Base-by-base conservation (phyloP, 2,113 vertebrate genomes). In the Budorcas taxicolor region DNA sequence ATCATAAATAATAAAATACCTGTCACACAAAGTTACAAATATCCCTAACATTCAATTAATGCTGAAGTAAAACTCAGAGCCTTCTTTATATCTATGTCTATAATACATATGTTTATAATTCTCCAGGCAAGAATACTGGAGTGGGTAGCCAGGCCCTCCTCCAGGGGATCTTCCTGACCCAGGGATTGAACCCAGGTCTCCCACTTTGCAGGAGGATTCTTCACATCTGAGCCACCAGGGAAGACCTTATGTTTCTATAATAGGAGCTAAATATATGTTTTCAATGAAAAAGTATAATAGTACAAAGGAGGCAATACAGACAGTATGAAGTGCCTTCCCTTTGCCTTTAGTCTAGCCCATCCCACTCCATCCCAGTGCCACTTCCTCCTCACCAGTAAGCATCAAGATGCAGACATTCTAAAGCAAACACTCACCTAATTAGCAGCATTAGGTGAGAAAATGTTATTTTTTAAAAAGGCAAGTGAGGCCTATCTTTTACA, bases 21-120 rank as follows among this genome's bases (percentile, higher is more conserved):
- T 92, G 17, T 82, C 31, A 96, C 23, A 78, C 50, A 92, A 97
- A 94, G 16, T 76, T 85, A 95, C 58, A 89, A 96, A 86, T 50
- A 74, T 11, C 21, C 78, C 76, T 84, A 91, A 80, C 31, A 84
- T 52, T 93, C 57, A 71, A 53, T 53, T 88, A 96, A 57, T 67
- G n/a, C 43, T 47, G 50, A 95, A 95, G 74, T 86, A 92, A 95
- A 93, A 57, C 21, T 67, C 17, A 64, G 17, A 94, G 40, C 6
- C 93, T 88, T 88, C 47, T 95, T 92, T 81, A 90, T 64, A 81
- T 81, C 86, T 57, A 81, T 60, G 53, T 36, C 60, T 62, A 25
- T 55, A 50, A 81, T 50, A 76, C 40, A 76, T 27, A 76, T 43
- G 71, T 27, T 25, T 76, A 43, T 76, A 76, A 76, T 14, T 43